phyloP scores from a whole-genome alignment of 2,888 invertebrate genomes.

The Chymomyza fuscimana region DNA sequence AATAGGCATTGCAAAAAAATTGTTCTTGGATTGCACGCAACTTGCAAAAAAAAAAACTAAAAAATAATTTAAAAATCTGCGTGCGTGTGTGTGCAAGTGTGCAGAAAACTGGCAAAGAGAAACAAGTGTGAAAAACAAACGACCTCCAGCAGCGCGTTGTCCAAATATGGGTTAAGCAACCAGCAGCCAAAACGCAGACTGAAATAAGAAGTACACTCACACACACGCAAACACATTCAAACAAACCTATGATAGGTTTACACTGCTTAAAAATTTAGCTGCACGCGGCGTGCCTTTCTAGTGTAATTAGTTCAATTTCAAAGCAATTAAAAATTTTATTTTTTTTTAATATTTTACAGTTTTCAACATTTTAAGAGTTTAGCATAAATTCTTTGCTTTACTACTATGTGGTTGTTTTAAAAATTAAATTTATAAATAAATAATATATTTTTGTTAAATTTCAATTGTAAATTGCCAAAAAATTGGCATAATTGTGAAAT shows the following conservation, averaged over 20 bases:
- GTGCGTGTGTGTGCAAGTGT: constrained; percentile 37
- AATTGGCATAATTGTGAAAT: no score
- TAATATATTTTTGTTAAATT: no score
- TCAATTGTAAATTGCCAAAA: no score
- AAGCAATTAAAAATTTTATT: no score
- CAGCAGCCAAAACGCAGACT: constrained; percentile 52
- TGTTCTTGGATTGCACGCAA: constrained; percentile 48
- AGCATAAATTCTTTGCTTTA: no score
- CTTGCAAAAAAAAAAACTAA: constrained; percentile 4
- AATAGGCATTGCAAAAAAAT: constrained; percentile 43
- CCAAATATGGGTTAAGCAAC: constrained; percentile 59
- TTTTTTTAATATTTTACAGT: no score
- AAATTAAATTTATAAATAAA: no score
- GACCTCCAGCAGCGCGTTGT: constrained; percentile 63
- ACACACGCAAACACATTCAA: constrained; percentile 11
- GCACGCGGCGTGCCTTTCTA: neutral
- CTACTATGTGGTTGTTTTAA: no score
- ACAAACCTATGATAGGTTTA: constrained; percentile 16
- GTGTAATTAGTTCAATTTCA: no score
- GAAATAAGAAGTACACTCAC: constrained; percentile 24
- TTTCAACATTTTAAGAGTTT: no score
- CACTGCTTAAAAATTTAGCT: constrained; percentile 16
- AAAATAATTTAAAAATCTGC: neutral
- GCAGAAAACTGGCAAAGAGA: constrained; percentile 11
- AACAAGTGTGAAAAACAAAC: constrained; percentile 72